Evolutionary conservation across 2,888 invertebrate genomes (phyloP).

Genomic region (Autographa pulchrina): DNA sequence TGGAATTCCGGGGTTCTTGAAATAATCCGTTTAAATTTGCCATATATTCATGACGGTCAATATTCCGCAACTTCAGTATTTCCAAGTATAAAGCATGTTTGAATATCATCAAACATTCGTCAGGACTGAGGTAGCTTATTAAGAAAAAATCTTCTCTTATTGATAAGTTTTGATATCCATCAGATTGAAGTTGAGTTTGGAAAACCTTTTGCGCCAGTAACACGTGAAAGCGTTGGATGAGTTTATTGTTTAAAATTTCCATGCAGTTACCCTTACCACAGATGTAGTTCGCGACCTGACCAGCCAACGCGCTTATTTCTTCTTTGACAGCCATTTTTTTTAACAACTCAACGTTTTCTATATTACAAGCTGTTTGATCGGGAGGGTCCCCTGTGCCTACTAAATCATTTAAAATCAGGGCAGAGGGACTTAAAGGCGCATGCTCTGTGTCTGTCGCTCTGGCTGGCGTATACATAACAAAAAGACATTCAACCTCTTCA

Average conservation of each 20-base stretch:
- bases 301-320: slow-evolving; percentile 27
- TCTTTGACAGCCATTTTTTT: slow-evolving; percentile 18
- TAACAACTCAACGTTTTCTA: slow-evolving; percentile 19
- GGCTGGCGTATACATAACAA: slow-evolving; percentile 45
- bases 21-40: too few relatives aligned
- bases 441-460: slow-evolving; percentile 12
- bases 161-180: too few relatives aligned
- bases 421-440: not conserved
- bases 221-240: too few relatives aligned
- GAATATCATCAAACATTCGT: too few relatives aligned
- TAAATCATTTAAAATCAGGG: slow-evolving; percentile 17
- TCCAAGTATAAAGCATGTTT: too few relatives aligned
- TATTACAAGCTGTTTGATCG: slow-evolving; percentile 2
- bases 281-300: slow-evolving; percentile 16
- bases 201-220: too few relatives aligned
- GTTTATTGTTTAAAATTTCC: slow-evolving; percentile 27
- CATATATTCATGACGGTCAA: too few relatives aligned
- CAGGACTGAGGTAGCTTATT: too few relatives aligned
- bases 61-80: too few relatives aligned
- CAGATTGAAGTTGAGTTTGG: too few relatives aligned
- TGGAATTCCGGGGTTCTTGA: too few relatives aligned
- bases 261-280: slow-evolving; percentile 3
- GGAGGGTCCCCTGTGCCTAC: slow-evolving; percentile 26
- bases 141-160: too few relatives aligned
- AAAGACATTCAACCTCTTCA: slow-evolving; percentile 29